Evolutionary conservation across 1,140 invertebrate genomes (phyloP), one percentile per base, ranked within the genome.

Genomic region (Asobara japonica): DNA sequence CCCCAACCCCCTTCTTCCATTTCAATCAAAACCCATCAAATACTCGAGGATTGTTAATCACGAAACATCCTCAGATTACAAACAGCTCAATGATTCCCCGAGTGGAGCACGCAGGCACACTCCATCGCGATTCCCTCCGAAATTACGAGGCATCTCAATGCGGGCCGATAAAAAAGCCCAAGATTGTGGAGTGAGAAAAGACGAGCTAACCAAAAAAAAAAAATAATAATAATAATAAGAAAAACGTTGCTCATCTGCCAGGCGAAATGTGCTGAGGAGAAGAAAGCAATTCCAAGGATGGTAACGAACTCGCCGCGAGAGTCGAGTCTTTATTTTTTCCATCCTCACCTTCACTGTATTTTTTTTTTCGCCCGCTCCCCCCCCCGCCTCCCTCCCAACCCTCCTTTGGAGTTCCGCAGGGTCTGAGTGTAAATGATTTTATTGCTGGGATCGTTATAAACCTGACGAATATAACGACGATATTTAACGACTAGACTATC

Each of bases 371-470:
- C 11, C 5, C 10, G 10, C 7, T 33, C 10, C n/a, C 30, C 33
- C 65, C 3, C 2, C 38, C n/a, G 10, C 18, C 18, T 65, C 2
- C 31, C 33, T n/a, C n/a, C n/a, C n/a, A n/a, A 27, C 65, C 41
- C 65, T 41, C 29, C 20, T n/a, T 3, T 16, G 7, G 38, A 11
- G 8, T 51, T 1, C 38, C 30, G 25, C 20, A 22, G 22, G 31
- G 29, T 4, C 27, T 61, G 68, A 65, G 77, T 79, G 74, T 75
- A 79, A 80, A 80, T 78, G 70, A 79, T 78, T 80, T 79, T 79
- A 78, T 70, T 75, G 75, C 73, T n/a, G 45, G 72, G 62, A 38
- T 69, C 66, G 67, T 73, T 74, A 56, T 69, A 60, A 69, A 22
- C 48, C 22, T 56, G 25, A 27, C 66, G 45, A 69, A 60, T 60